Conservation (phyloP, 1,140 invertebrate species). For the Ptiloglossa arizonensis region DNA sequence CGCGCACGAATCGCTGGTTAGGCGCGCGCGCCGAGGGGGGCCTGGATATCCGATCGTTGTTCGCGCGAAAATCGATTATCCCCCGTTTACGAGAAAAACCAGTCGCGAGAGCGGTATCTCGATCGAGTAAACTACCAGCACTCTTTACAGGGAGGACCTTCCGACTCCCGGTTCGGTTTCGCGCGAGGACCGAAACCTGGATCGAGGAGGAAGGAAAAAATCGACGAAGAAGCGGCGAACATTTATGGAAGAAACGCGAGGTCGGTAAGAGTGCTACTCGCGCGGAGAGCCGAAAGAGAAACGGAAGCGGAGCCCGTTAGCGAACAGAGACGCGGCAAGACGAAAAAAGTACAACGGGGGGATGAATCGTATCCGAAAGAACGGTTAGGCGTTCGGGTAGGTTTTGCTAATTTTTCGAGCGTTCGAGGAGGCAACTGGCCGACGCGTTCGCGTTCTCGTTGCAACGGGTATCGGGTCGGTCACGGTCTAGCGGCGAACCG, state of each 20-base stretch:
- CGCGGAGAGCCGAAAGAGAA: background rate
- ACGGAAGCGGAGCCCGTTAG: background rate
- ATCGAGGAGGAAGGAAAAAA: background rate
- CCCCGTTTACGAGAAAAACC: background rate
- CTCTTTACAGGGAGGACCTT: no score
- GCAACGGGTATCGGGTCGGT: no score
- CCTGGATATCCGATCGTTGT: slow-evolving; percentile 14
- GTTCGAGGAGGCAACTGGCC: no score
- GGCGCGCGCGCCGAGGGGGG: no score
- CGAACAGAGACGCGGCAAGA: background rate
- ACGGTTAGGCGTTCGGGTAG: no score
- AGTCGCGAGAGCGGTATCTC: slow-evolving; percentile 8
- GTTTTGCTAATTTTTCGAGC: no score
- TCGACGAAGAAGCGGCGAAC: background rate
- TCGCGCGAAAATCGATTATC: slow-evolving; percentile 29
- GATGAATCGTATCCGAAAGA: background rate
- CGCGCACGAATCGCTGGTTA: background rate
- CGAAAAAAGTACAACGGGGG: background rate
- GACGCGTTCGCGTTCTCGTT: no score
- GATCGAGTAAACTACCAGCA: slow-evolving; percentile 19
- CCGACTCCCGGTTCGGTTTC: no score
- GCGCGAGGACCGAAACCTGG: no score
- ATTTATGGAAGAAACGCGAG: background rate
- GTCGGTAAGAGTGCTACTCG: no score
- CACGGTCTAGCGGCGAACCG: no score